A percentile compares a stretch with the other conserved stretches of the same genome.
Conservation (phyloP, 1,140 invertebrate species). For the Aphaenogaster rudis region DNA sequence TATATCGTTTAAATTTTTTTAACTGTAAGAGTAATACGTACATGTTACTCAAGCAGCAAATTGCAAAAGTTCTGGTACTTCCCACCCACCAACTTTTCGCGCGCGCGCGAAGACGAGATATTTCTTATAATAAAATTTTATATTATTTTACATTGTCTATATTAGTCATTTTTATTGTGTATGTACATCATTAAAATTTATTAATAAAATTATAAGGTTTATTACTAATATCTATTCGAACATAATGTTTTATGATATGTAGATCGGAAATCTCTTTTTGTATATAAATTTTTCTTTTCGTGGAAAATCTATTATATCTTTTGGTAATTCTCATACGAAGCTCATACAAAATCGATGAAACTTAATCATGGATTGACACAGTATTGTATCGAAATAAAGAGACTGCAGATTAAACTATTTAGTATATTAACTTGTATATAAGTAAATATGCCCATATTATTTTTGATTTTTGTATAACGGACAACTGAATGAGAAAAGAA, state of each 20-base stretch:
- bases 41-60: not conserved
- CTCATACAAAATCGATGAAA: slow-evolving; percentile 63
- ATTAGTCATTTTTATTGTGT: slow-evolving; percentile 13
- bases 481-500: slow-evolving; percentile 40
- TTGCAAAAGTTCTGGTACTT: slow-evolving; percentile 16
- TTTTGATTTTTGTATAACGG: slow-evolving; percentile 71
- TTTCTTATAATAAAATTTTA: slow-evolving; percentile 29
- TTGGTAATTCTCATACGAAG: slow-evolving; percentile 9
- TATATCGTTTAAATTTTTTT: not conserved
- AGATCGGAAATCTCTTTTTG: slow-evolving; percentile 18
- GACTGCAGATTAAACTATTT: slow-evolving; percentile 81
- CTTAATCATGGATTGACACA: slow-evolving; percentile 70
- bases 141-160: slow-evolving; percentile 14
- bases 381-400: slow-evolving; percentile 81
- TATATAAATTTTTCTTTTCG: slow-evolving; percentile 25
- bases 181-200: not conserved
- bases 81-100: slow-evolving; percentile 8
- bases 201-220: not conserved
- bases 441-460: slow-evolving; percentile 75
- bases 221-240: slow-evolving; percentile 20
- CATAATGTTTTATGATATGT: not conserved
- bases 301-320: slow-evolving; percentile 7
- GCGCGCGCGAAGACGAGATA: not conserved
- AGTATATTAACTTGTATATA: slow-evolving; percentile 77
- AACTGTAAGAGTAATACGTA: slow-evolving; percentile 22